Evolutionary conservation across 2,113 vertebrate species (phyloP).

Genomic region (Xiphophorus couchianus): DNA sequence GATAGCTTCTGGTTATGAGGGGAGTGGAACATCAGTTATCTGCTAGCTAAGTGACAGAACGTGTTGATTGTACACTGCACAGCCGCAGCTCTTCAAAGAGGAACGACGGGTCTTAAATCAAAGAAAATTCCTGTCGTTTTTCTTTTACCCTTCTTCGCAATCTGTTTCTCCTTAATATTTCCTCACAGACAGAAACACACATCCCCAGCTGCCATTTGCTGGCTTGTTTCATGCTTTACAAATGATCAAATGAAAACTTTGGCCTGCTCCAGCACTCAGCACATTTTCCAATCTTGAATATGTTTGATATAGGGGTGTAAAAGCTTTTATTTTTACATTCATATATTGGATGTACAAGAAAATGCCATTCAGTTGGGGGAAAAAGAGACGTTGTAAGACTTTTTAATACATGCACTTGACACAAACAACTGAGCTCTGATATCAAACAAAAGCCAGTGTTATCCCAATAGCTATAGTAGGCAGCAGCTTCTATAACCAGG

Average conservation of each 20-base stretch:
- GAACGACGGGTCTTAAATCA: conserved; percentile 73
- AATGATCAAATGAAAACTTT: conserved; percentile 39
- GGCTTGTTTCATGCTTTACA: conserved; percentile 62
- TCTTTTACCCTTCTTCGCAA: conserved; percentile 56
- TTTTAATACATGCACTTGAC: conserved; percentile 31
- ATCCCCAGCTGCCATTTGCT: conserved; percentile 8
- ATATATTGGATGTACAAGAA: neutral
- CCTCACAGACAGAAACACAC: conserved; percentile 14
- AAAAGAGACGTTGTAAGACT: conserved; percentile 19
- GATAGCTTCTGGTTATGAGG: conserved; percentile 81
- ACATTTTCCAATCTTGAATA: conserved; percentile 30
- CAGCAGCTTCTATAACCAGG: conserved; percentile 40
- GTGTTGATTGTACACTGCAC: conserved; percentile 76
- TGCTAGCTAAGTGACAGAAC: conserved; percentile 79
- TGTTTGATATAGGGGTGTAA: neutral
- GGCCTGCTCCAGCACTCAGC: neutral
- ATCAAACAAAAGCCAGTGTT: conserved; percentile 59
- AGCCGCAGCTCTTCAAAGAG: conserved; percentile 69
- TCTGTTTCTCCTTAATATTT: conserved; percentile 65
- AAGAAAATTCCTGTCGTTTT: conserved; percentile 70
- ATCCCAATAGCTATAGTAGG: conserved; percentile 54
- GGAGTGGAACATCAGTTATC: conserved; percentile 80
- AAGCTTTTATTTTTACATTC: neutral
- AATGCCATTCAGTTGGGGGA: conserved; percentile 13
- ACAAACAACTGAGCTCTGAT: conserved; percentile 38